Evolutionary conservation across 2,113 vertebrate genomes (phyloP).

Genomic region (Dromas ardeola): DNA sequence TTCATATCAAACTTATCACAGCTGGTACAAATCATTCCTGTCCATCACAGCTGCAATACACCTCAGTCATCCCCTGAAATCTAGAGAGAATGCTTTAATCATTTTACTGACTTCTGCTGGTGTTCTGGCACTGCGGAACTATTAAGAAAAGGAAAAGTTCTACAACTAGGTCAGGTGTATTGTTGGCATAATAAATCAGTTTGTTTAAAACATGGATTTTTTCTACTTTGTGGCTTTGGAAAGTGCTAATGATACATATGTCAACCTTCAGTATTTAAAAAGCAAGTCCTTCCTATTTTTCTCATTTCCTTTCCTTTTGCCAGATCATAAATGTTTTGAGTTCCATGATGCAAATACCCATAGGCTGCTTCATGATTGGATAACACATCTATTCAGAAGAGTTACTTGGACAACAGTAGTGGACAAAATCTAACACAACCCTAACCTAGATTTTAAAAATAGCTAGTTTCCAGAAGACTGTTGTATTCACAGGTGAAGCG

Average conservation of each 20-base stretch:
- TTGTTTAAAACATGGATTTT: background rate
- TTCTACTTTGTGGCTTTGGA: background rate
- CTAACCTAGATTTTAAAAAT: conserved; percentile 3
- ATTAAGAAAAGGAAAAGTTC: background rate
- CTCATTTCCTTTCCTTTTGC: background rate
- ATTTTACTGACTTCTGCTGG: conserved; percentile 24
- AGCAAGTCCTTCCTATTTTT: background rate
- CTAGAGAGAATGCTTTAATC: conserved; percentile 43
- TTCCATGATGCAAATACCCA: background rate
- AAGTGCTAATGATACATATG: background rate
- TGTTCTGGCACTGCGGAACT: conserved; percentile 4
- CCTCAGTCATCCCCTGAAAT: background rate
- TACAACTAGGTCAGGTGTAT: conserved; percentile 33
- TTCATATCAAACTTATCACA: conserved; percentile 52
- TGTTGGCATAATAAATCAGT: conserved; percentile 37
- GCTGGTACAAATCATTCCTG: conserved; percentile 50
- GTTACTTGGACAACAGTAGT: background rate
- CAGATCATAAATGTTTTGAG: background rate
- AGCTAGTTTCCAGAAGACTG: background rate
- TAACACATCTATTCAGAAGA: background rate
- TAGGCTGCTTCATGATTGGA: background rate
- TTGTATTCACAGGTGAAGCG: background rate
- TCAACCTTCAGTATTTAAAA: background rate
- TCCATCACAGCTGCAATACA: conserved; percentile 13
- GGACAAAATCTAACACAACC: background rate